A percentile compares a stretch with the other conserved stretches of the same genome.
Evolutionary conservation across 2,888 invertebrate species (phyloP).

Genomic region (Endomychus coccineus): DNA sequence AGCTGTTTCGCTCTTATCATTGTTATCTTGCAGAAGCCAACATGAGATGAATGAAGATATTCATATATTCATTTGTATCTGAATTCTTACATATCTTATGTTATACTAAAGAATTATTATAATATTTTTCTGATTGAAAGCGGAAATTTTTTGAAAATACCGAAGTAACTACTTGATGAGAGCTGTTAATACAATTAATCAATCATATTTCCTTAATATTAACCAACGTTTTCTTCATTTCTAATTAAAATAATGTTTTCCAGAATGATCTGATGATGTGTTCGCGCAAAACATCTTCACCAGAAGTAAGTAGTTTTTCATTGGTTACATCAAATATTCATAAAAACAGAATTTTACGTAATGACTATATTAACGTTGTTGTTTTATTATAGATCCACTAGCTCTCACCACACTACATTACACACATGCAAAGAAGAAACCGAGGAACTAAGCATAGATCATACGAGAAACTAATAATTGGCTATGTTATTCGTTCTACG

Average conservation of each 20-base stretch:
- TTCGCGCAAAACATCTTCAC: conserved; percentile 7
- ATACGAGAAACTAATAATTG: conserved; percentile 13
- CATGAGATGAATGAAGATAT: too few species aligned
- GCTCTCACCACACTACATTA: conserved; percentile 24
- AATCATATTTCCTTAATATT: not conserved
- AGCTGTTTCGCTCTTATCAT: too few species aligned
- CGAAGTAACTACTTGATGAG: too few species aligned
- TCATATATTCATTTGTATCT: too few species aligned
- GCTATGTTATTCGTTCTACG: conserved; percentile 38
- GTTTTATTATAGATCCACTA: conserved; percentile 24
- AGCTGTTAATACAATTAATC: too few species aligned
- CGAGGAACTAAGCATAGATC: conserved; percentile 12
- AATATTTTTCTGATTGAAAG: too few species aligned
- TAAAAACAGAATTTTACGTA: not conserved
- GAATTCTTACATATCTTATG: too few species aligned
- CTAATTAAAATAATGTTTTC: not conserved
- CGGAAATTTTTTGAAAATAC: too few species aligned
- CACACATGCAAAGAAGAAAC: conserved; percentile 23
- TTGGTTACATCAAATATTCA: not conserved
- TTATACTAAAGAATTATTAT: too few species aligned
- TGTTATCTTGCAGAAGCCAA: too few species aligned
- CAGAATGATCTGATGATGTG: conserved; percentile 6
- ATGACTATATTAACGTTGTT: conserved; percentile 1
- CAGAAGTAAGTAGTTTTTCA: conserved; percentile 9
- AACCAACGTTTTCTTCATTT: not conserved